Evolutionary conservation across 2,888 invertebrate genomes (phyloP).

Genomic region (Pandemis cinnamomeana): DNA sequence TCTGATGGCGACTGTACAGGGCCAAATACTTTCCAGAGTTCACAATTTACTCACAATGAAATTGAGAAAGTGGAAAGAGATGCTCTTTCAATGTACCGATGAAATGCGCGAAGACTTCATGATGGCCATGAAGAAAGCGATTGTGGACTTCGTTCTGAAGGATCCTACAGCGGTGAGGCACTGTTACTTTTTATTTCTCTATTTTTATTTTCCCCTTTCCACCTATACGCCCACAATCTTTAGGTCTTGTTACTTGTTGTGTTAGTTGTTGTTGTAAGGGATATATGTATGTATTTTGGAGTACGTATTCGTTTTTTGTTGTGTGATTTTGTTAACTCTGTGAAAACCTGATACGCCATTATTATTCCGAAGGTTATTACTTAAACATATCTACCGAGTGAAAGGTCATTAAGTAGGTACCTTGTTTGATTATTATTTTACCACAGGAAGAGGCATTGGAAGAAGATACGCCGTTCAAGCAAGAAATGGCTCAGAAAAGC

Average conservation of each 20-base stretch:
- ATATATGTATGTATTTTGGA: too few species aligned
- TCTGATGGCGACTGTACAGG: too few species aligned
- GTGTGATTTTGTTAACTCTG: too few species aligned
- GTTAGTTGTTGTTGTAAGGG: too few species aligned
- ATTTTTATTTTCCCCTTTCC: background rate
- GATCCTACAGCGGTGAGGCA: conserved; percentile 85
- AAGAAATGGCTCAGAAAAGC: conserved; percentile 85
- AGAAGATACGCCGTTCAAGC: conserved; percentile 81
- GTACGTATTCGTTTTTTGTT: too few species aligned
- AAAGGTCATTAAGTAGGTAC: background rate
- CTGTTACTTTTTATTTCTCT: background rate
- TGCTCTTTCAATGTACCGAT: conserved; percentile 85
- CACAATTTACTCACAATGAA: conserved; percentile 86
- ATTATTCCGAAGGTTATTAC: too few species aligned
- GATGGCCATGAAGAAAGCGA: conserved; percentile 94
- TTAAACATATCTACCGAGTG: too few species aligned
- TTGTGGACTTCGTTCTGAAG: conserved; percentile 95
- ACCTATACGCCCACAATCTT: too few species aligned
- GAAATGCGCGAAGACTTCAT: conserved; percentile 95
- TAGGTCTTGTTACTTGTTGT: too few species aligned
- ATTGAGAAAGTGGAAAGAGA: conserved; percentile 86
- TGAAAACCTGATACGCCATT: too few species aligned
- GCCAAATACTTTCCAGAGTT: conserved; percentile 79
- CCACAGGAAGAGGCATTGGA: conserved; percentile 76
- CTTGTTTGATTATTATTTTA: background rate